Evolutionary conservation across 2,797 vertebrate genomes (phyloP), one percentile per base, ranked within the genome.

Genomic region (Coranthus polyacanthus): DNA sequence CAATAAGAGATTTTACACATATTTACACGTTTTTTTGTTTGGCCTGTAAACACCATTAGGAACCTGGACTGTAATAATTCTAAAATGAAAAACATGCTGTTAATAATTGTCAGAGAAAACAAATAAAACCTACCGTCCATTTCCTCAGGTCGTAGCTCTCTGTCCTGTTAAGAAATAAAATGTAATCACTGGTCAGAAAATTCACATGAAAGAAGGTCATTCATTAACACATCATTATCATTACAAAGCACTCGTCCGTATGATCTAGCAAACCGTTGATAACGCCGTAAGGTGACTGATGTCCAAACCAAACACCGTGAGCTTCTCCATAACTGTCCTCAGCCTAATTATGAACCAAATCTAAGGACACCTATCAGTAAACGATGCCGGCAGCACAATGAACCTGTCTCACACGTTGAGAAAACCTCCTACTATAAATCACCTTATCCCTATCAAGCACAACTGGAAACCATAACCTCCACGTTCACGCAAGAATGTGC

Each of bases 91-190:
- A 29, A 39, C 1, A 20, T 52, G 46, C 41, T 2, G 12, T 43
- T 21, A 4, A 29, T 5, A 43, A 32, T 18, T 32, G 17, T 62
- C n/a, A 45, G 12, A 43, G 3, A 38, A 0, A 43, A 49, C 4
- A 43, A 51, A 12, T 26, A 5, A 36, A 56, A 82, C 93, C 92
- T 91, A 98, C 97, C 97, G 89, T 99, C 97, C 26, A 99, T 97
- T 88, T 99, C 97, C 82, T 99, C 97, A 0, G 97, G 97, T 58
- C 97, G 95, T 72, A 99, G 94, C 53, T 98, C 96, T 95, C 97
- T 94, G 88, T 98, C 96, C 97, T 98, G 82, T 81, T 86, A 83
- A 86, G 81, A 89, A 58, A 94, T n/a, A 62, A 67, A 68, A 50
- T 52, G n/a, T 12, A 42, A 41, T 73, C 6, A 64, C 2, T 20